Conservation (phyloP, 53 echinoderm and acorn worm species). For the Echinarachnius parma region DNA sequence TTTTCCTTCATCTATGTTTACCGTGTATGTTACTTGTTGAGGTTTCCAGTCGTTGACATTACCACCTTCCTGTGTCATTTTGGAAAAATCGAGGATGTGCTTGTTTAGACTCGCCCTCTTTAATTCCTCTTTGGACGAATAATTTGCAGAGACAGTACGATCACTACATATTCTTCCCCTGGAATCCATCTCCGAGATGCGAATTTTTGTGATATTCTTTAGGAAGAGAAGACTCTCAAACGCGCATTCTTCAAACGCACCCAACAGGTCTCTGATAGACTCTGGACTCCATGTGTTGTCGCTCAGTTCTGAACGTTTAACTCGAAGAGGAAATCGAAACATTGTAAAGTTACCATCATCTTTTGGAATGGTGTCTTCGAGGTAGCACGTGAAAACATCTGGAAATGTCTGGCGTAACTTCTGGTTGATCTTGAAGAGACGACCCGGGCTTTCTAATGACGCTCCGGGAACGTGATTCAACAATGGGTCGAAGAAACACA, state of each 20-base stretch:
- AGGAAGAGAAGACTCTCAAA: conserved; percentile 71
- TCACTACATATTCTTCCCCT: conserved; percentile 12
- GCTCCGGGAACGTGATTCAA: conserved; percentile 59
- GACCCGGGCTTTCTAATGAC: conserved; percentile 50
- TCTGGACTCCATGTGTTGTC: conserved; percentile 2
- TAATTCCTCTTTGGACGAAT: too few relatives aligned
- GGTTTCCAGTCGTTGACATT: too few relatives aligned
- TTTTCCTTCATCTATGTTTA: neutral
- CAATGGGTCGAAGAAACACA: conserved; percentile 83
- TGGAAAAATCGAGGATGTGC: too few relatives aligned
- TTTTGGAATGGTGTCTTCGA: conserved; percentile 33
- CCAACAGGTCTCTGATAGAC: neutral
- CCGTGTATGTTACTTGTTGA: too few relatives aligned
- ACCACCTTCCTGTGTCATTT: too few relatives aligned
- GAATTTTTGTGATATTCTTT: conserved; percentile 68
- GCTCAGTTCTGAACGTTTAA: conserved; percentile 47
- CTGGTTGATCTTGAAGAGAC: conserved; percentile 15
- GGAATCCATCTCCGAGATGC: conserved; percentile 49
- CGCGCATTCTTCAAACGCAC: conserved; percentile 40
- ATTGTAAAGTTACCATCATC: conserved; percentile 52
- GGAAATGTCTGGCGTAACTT: conserved; percentile 32
- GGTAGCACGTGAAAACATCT: conserved; percentile 60
- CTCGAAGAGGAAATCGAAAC: conserved; percentile 75
- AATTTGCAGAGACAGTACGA: conserved; percentile 49
- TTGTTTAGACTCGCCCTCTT: too few relatives aligned